Evolutionary conservation across 2,888 invertebrate species (phyloP).

Genomic region (Alloplasta piceator): DNA sequence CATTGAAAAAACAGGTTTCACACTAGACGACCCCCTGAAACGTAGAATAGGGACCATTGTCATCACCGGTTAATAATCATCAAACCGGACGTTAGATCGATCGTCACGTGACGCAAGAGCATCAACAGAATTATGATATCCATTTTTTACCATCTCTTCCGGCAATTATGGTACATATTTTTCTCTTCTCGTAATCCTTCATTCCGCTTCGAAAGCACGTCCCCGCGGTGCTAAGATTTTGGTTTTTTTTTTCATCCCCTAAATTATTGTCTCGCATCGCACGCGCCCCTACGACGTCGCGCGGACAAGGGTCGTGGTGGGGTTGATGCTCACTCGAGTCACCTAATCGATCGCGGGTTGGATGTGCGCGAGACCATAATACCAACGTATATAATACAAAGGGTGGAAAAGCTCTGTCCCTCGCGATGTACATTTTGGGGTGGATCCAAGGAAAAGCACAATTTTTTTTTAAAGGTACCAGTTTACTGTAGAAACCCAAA

Average conservation of each 20-base stretch:
- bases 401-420: background rate
- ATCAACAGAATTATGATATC: no score
- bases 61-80: background rate
- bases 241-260: conserved; percentile 36
- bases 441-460: no score
- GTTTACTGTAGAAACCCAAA: no score
- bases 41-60: no score
- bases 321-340: conserved; percentile 42
- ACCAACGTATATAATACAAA: conserved; percentile 2
- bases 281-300: background rate
- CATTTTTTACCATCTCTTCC: no score
- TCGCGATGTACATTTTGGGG: background rate
- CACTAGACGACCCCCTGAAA: no score
- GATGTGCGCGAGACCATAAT: background rate
- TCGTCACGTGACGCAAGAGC: background rate
- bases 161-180: no score
- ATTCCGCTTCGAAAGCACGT: no score
- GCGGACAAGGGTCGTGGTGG: conserved; percentile 16
- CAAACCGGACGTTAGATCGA: background rate
- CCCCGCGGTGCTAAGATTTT: no score
- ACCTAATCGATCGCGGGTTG: conserved; percentile 48
- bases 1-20: no score
- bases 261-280: conserved; percentile 31
- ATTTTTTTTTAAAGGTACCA: no score
- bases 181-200: no score